Base-by-base conservation (phyloP, 2,888 invertebrate genomes). In the Dendrolimus houi region DNA sequence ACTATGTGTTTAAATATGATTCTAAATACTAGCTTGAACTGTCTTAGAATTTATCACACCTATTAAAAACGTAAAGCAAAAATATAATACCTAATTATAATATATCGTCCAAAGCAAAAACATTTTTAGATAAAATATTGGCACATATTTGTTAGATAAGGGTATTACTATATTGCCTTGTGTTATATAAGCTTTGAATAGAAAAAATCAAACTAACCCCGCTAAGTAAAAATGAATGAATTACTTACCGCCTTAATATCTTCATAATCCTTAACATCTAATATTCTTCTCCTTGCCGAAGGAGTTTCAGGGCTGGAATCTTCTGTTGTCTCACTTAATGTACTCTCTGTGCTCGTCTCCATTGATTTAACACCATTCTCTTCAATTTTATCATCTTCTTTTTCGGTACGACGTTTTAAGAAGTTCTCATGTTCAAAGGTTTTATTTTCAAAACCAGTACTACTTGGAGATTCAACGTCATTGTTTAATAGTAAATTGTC, bases 371-470 rank as follows among this genome's bases (percentile, higher is more conserved):
- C 70, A 52, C 77, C 85, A 57, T 89, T 81, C 52, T 80, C 79
- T 41, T 69, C 64, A 58, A 66, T 68, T 2, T 74, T 75, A 60
- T 77, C 73, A 13, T 77, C 77, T 42, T 68, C 86, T 57, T 85
- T 88, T 57, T 90, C 91, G 0, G 81, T 84, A 42, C 89, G 81
- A 60, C 86, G 87, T 72, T 89, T 82, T 57, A 91, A 69, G 66
- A 80, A 86, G 71, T 91, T 87, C 67, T 91, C 85, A 69, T 90
- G 87, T 67, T 91, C 87, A 65, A 91, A 85, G 0, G 90, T 87
- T 64, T 88, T 87, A 56, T 90, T 87, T 60, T 91, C 87, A 66
- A 89, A 91, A 17, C 90, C 91, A 58, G 92, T 86, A 59, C 86
- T 85, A 54, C 85, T 85, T 0, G 90, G 90, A 56, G 89, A 89